These are phyloP conservation scores for Coreoperca whiteheadi DNA, from an alignment of 2,113 vertebrate species.

Conservation along the genomic window DNA sequence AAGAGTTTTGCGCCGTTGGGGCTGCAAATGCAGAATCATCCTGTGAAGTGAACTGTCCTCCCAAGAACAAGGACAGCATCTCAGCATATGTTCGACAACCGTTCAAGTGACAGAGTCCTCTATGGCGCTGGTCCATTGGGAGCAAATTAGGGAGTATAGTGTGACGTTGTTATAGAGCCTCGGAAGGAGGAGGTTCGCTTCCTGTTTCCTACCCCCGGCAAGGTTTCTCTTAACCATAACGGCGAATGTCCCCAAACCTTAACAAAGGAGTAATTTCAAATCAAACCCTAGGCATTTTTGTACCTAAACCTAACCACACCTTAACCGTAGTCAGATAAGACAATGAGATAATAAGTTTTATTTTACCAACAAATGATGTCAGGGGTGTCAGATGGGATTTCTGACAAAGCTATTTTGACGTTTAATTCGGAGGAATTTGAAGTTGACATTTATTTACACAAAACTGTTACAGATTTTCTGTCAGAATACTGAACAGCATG, in stretches of 20 bases:
- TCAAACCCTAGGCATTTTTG: neutral
- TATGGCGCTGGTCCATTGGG: neutral
- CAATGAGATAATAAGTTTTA: neutral
- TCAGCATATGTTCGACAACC: neutral
- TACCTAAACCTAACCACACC: neutral
- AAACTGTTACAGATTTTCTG: neutral
- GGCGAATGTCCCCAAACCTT: neutral
- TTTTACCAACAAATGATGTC: neutral
- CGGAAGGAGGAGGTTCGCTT: neutral
- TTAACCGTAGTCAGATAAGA: neutral
- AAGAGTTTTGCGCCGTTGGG: too few relatives aligned
- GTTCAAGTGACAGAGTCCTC: neutral
- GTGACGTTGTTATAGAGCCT: neutral
- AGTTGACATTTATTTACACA: neutral
- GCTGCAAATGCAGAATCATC: too few relatives aligned
- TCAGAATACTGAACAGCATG: neutral
- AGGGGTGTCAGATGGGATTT: too few relatives aligned
- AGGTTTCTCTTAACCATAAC: neutral
- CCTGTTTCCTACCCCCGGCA: neutral
- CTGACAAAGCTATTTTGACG: neutral
- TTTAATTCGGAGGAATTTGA: neutral
- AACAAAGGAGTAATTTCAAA: neutral
- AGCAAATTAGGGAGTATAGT: neutral
- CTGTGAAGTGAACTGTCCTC: neutral
- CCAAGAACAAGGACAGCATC: too few relatives aligned